These are phyloP conservation scores for Lepidocyrtoides sp. DNA, from an alignment of 2,888 invertebrate species.

Conservation along the genomic window DNA sequence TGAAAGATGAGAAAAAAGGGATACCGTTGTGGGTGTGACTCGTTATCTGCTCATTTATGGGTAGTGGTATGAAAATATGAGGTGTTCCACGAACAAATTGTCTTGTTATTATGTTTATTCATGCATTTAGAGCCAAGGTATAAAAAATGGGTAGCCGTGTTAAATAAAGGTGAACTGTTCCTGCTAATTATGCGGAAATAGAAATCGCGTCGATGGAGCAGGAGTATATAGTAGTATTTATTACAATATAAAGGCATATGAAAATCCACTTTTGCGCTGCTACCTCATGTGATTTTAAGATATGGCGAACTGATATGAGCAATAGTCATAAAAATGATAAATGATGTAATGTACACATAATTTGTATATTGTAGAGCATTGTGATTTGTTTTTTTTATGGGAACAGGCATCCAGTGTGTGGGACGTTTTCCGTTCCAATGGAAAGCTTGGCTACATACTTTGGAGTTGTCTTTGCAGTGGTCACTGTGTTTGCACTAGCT, in stretches of 20 bases:
- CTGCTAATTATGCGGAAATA: slow-evolving; percentile 66
- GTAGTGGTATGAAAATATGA: slow-evolving; percentile 16
- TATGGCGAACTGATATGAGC: too few relatives aligned
- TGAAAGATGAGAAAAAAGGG: neutral
- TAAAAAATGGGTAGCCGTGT: neutral
- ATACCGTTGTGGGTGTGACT: slow-evolving; percentile 72
- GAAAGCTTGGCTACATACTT: slow-evolving; percentile 82
- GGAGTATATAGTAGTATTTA: neutral
- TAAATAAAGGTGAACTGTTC: neutral
- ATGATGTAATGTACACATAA: slow-evolving; percentile 43
- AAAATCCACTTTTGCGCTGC: too few relatives aligned
- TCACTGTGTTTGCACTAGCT: slow-evolving; percentile 81
- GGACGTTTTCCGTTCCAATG: slow-evolving; percentile 81
- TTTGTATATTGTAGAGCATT: neutral
- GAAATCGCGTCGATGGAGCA: slow-evolving; percentile 22
- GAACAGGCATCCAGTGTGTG: slow-evolving; percentile 70
- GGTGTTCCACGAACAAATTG: neutral
- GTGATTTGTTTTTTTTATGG: slow-evolving; percentile 37
- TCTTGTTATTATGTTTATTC: neutral
- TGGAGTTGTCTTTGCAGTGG: slow-evolving; percentile 81
- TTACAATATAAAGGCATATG: too few relatives aligned
- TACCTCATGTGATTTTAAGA: neutral
- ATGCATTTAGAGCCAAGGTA: neutral
- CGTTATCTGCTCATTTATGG: slow-evolving; percentile 21
- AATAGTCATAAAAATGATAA: slow-evolving; percentile 43